phyloP scores from a whole-genome alignment of 2,888 invertebrate species.

The Andrena bicolor region DNA sequence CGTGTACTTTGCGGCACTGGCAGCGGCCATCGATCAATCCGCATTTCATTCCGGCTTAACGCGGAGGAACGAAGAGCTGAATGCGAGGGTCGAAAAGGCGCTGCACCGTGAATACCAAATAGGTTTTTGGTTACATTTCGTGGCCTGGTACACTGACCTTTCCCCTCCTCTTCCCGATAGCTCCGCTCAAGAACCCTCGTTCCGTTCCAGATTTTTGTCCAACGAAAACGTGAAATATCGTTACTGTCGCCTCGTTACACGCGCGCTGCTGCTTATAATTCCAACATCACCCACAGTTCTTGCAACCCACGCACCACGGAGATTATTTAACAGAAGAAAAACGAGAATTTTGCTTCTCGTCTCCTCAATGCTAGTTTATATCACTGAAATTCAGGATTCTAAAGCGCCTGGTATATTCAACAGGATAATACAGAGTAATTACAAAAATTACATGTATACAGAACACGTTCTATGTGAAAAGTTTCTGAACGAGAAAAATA shows the following conservation, averaged over 20 bases:
- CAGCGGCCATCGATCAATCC: slow-evolving; percentile 69
- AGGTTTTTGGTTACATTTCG: slow-evolving; percentile 70
- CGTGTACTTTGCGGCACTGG: slow-evolving; percentile 44
- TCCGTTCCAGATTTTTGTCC: slow-evolving; percentile 20
- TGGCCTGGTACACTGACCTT: slow-evolving; percentile 57
- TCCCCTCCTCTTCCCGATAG: slow-evolving; percentile 44
- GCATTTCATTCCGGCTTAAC: slow-evolving; percentile 69
- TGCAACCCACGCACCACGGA: background rate
- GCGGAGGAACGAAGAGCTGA: slow-evolving; percentile 61
- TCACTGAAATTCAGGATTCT: background rate
- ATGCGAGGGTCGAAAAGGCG: slow-evolving; percentile 67
- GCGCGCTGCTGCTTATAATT: background rate
- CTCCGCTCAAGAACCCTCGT: slow-evolving; percentile 20
- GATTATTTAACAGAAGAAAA: background rate
- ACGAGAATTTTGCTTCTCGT: background rate
- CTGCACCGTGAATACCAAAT: slow-evolving; percentile 76
- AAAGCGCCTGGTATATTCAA: background rate
- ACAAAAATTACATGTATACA: no score
- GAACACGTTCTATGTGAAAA: no score
- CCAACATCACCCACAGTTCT: background rate
- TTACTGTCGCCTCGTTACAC: background rate
- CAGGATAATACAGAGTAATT: no score
- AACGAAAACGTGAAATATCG: slow-evolving; percentile 26
- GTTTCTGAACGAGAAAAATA: no score
- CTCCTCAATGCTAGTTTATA: background rate